These are phyloP conservation scores for Drosophila gunungcola DNA, from an alignment of 1,140 invertebrate genomes.

Conservation along the genomic window DNA sequence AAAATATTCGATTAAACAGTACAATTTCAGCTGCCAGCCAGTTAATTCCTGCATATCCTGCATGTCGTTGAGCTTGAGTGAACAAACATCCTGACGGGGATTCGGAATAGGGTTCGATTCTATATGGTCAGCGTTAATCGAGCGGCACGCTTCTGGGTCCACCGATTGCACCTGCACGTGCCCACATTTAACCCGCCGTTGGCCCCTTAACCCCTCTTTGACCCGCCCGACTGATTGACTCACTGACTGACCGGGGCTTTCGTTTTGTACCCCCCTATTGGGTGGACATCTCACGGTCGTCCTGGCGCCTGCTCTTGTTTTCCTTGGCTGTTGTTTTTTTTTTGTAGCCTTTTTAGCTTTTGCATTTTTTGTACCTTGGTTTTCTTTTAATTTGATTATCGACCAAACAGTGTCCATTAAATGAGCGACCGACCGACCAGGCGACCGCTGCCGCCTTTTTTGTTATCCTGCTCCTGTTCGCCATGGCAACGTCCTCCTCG, in stretches of 20 bases:
- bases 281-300: conserved; percentile 47
- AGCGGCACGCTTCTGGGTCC: conserved; percentile 43
- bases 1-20: conserved; percentile 3
- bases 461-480: conserved; percentile 57
- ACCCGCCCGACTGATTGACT: conserved; percentile 7
- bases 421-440: conserved; percentile 64
- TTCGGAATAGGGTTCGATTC: neutral
- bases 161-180: conserved; percentile 48
- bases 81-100: conserved; percentile 12
- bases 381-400: conserved; percentile 83
- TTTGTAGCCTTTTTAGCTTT: conserved; percentile 1
- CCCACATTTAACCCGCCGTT: conserved; percentile 18
- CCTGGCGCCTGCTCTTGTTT: conserved; percentile 34
- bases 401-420: conserved; percentile 84
- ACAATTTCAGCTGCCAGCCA: conserved; percentile 6
- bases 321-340: neutral
- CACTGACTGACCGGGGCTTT: neutral
- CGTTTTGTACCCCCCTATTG: neutral
- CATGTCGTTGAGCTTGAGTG: conserved; percentile 38
- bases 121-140: conserved; percentile 63
- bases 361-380: conserved; percentile 17
- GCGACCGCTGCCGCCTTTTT: conserved; percentile 43
- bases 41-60: conserved; percentile 16
- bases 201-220: conserved; percentile 9
- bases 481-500: conserved; percentile 73